Conservation (phyloP, 2,888 invertebrate species). For the Ochlodes sylvanus region DNA sequence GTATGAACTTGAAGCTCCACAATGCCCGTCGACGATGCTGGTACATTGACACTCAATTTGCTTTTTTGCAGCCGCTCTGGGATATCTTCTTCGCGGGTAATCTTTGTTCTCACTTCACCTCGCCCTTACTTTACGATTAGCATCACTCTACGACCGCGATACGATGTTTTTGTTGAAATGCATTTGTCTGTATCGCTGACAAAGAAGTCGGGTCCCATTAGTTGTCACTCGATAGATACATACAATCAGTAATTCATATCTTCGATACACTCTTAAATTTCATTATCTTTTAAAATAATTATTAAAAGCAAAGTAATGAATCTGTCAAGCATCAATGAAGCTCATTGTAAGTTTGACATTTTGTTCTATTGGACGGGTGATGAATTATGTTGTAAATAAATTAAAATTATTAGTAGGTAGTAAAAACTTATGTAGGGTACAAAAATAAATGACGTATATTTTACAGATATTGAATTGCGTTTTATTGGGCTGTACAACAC, state of each 20-base stretch:
- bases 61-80: conserved; percentile 62
- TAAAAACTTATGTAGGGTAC: not conserved
- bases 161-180: conserved; percentile 10
- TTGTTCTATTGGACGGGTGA: not conserved
- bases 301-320: conserved; percentile 18
- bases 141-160: conserved; percentile 33
- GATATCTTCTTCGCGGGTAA: conserved; percentile 49
- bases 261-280: conserved; percentile 4
- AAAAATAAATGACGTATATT: not conserved
- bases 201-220: not conserved
- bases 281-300: not conserved
- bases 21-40: conserved; percentile 73
- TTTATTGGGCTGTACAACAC: too few relatives aligned
- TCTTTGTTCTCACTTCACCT: conserved; percentile 47
- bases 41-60: conserved; percentile 82
- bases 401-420: not conserved
- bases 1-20: conserved; percentile 79
- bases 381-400: not conserved
- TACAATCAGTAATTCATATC: not conserved
- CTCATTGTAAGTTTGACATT: conserved; percentile 5
- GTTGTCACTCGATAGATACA: not conserved
- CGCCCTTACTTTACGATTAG: conserved; percentile 40
- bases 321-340: conserved; percentile 10
- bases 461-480: too few relatives aligned
- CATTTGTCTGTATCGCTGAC: conserved; percentile 6